A percentile compares a stretch with the other conserved stretches of the same genome.
These are phyloP conservation scores for Macrocentrus cingulum DNA, from an alignment of 1,140 invertebrate species.

Conservation along the genomic window DNA sequence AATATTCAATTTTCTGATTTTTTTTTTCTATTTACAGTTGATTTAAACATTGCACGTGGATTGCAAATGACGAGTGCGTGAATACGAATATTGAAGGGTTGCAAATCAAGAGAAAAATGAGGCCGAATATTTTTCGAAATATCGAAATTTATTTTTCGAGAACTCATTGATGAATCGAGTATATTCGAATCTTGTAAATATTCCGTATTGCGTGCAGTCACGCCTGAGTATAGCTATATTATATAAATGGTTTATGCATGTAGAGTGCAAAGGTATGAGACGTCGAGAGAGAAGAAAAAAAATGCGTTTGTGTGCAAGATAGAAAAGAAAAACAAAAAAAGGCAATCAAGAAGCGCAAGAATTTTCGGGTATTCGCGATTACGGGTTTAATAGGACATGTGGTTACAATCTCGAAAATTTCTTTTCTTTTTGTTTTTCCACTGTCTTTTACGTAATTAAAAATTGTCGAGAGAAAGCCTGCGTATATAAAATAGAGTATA, in stretches of 20 bases:
- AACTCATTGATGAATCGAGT: conserved; percentile 24
- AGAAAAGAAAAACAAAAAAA: conserved; percentile 18
- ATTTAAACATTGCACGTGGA: too few relatives aligned
- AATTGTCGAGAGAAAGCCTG: conserved; percentile 23
- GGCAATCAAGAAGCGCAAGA: background rate
- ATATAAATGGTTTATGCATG: conserved; percentile 43
- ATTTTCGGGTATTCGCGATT: conserved; percentile 25
- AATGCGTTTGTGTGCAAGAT: conserved; percentile 5
- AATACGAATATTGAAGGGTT: background rate
- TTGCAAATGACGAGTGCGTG: conserved; percentile 6
- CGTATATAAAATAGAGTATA: conserved; percentile 28
- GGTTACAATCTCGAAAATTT: conserved; percentile 20
- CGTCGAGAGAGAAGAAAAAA: conserved; percentile 12
- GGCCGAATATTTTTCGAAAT: conserved; percentile 29
- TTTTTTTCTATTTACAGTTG: background rate
- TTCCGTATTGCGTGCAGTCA: conserved; percentile 23
- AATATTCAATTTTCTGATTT: background rate
- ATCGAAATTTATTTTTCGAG: conserved; percentile 31
- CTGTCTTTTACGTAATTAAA: background rate
- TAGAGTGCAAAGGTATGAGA: conserved; percentile 31
- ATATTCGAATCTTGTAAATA: conserved; percentile 29
- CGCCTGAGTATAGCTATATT: conserved; percentile 35
- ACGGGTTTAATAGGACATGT: conserved; percentile 27
- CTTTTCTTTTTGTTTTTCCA: conserved; percentile 10
- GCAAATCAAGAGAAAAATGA: conserved; percentile 17